Conservation (phyloP, 2,113 vertebrate species). For the Dromiciops gliroides region DNA sequence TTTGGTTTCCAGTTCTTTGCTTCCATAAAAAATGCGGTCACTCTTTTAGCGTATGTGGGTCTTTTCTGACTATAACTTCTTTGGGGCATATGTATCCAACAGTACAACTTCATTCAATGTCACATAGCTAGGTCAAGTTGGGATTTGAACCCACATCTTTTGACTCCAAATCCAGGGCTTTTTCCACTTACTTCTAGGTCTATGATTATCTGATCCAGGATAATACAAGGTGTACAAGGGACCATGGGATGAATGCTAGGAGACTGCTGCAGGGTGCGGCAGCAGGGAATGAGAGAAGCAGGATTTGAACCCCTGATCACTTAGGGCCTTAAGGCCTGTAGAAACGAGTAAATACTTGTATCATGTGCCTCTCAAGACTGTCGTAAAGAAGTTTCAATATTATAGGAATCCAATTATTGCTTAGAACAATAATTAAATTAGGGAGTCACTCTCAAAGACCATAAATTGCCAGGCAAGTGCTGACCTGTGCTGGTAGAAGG, state of each 20-base stretch:
- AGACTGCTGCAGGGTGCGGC: too few species aligned
- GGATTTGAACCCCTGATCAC: neutral
- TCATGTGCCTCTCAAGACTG: neutral
- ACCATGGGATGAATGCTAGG: neutral
- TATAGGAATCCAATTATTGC: neutral
- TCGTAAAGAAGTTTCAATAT: neutral
- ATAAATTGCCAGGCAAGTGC: neutral
- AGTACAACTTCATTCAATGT: neutral
- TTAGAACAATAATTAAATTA: neutral
- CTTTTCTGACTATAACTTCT: neutral
- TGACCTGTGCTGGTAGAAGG: neutral
- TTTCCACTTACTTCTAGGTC: neutral
- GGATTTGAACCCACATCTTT: neutral
- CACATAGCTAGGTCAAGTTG: neutral
- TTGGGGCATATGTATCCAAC: neutral
- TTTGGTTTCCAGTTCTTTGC: neutral
- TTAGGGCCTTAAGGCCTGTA: neutral
- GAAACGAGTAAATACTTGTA: neutral
- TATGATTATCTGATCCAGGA: neutral
- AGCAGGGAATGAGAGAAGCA: neutral
- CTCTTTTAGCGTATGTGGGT: neutral
- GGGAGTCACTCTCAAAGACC: neutral
- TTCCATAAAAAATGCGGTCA: neutral
- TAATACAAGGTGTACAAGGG: neutral
- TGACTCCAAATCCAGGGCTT: neutral